Percentiles rank a stretch among this genome's conserved stretches.
phyloP scores from a whole-genome alignment of 1,140 invertebrate genomes.

The Wasmannia auropunctata region DNA sequence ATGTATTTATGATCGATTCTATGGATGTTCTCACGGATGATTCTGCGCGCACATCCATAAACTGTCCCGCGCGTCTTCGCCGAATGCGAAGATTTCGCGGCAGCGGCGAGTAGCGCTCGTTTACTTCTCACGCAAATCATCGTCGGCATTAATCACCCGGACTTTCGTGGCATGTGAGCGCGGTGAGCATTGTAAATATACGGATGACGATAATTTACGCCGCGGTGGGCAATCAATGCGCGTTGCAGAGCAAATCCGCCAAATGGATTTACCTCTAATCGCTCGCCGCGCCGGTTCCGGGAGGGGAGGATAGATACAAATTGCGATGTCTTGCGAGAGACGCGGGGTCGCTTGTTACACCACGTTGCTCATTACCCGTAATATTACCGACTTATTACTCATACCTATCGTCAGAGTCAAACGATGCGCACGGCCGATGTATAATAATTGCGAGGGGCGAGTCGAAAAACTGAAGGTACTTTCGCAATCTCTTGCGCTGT shows the following conservation, averaged over 20 bases:
- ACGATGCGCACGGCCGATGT: conserved; percentile 24
- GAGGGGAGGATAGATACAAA: conserved; percentile 46
- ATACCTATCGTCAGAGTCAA: conserved; percentile 1
- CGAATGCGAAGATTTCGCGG: conserved; percentile 26
- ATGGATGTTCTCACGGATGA: conserved; percentile 17
- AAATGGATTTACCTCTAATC: conserved; percentile 65
- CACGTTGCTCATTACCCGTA: conserved; percentile 43
- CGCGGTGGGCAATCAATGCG: conserved; percentile 32
- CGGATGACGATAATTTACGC: conserved; percentile 53
- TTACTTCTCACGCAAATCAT: conserved; percentile 51
- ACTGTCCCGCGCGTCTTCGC: background rate
- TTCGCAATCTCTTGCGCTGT: conserved; percentile 7
- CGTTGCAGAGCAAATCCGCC: conserved; percentile 45
- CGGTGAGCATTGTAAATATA: conserved; percentile 63
- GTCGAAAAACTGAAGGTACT: conserved; percentile 25
- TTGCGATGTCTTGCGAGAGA: conserved; percentile 47
- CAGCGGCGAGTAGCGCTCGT: conserved; percentile 7
- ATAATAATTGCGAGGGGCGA: conserved; percentile 29
- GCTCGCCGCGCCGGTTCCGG: background rate
- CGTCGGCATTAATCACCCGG: conserved; percentile 28
- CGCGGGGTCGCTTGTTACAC: conserved; percentile 39
- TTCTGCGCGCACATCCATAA: background rate
- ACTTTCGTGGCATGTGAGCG: conserved; percentile 10
- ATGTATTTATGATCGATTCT: conserved; percentile 25
- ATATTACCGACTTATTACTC: conserved; percentile 60